These are phyloP conservation scores for Zaprionus vittiger DNA, from an alignment of 1,140 invertebrate species.

Conservation along the genomic window DNA sequence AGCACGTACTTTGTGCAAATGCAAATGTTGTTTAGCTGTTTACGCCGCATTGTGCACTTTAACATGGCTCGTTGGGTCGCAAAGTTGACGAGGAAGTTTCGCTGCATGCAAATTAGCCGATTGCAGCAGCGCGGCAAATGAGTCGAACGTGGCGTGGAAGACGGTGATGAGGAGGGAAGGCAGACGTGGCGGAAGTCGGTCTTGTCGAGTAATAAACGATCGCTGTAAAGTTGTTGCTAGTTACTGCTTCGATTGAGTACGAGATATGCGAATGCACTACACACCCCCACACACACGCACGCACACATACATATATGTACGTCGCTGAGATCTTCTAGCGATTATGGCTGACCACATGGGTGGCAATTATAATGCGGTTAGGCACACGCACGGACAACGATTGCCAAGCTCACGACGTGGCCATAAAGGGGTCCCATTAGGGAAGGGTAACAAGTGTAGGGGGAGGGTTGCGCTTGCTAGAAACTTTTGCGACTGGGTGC, in stretches of 20 bases:
- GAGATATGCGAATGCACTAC: not conserved
- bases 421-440: not conserved
- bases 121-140: conserved; percentile 52
- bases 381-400: conserved; percentile 28
- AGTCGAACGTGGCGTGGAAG: not conserved
- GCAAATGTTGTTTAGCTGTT: conserved; percentile 38
- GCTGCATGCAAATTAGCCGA: conserved; percentile 36
- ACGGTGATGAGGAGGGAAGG: not conserved
- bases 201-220: conserved; percentile 4
- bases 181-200: not conserved
- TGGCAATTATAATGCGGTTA: conserved; percentile 44
- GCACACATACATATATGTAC: not conserved
- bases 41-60: conserved; percentile 47
- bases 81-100: conserved; percentile 44
- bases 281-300: not conserved
- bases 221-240: not conserved
- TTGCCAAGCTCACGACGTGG: conserved; percentile 4
- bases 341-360: not conserved
- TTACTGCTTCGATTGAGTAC: not conserved
- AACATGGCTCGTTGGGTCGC: conserved; percentile 26
- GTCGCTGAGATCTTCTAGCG: not conserved
- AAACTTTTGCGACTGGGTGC: not conserved
- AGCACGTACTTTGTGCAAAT: not conserved
- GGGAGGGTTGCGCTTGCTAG: conserved; percentile 6
- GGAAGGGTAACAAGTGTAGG: not conserved